phyloP scores from a whole-genome alignment of 2,113 vertebrate genomes.

The Perca flavescens region DNA sequence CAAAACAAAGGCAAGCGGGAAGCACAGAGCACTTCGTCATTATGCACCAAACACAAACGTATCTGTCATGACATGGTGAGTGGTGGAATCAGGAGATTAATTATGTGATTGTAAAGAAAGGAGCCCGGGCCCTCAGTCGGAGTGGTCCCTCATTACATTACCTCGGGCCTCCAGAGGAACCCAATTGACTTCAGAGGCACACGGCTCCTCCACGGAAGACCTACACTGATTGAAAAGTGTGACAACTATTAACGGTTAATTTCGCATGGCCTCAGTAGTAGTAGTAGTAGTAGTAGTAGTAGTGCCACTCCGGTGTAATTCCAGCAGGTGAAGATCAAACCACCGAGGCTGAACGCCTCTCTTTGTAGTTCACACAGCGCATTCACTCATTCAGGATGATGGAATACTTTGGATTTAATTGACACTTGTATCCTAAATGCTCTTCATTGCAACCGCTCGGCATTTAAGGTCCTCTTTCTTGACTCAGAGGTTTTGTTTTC shows the following conservation, averaged over 20 bases:
- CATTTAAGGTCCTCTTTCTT: not conserved
- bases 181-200: constrained; percentile 76
- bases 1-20: constrained; percentile 67
- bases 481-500: constrained; percentile 2
- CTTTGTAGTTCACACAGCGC: not conserved
- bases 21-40: constrained; percentile 64
- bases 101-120: constrained; percentile 76
- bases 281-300: not conserved
- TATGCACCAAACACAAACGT: constrained; percentile 80
- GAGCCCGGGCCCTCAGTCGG: constrained; percentile 57
- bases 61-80: constrained; percentile 78
- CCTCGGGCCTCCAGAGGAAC: constrained; percentile 67
- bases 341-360: not conserved
- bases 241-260: constrained; percentile 57
- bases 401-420: not conserved
- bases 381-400: not conserved
- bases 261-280: constrained; percentile 1
- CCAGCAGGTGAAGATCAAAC: constrained; percentile 26
- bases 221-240: constrained; percentile 66
- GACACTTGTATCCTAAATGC: not conserved
- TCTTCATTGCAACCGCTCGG: constrained; percentile 1
- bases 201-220: constrained; percentile 39
- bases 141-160: constrained; percentile 81
- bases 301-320: not conserved
- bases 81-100: constrained; percentile 79